Conservation (phyloP, 2,888 invertebrate species). For the Steinernema hermaphroditum region DNA sequence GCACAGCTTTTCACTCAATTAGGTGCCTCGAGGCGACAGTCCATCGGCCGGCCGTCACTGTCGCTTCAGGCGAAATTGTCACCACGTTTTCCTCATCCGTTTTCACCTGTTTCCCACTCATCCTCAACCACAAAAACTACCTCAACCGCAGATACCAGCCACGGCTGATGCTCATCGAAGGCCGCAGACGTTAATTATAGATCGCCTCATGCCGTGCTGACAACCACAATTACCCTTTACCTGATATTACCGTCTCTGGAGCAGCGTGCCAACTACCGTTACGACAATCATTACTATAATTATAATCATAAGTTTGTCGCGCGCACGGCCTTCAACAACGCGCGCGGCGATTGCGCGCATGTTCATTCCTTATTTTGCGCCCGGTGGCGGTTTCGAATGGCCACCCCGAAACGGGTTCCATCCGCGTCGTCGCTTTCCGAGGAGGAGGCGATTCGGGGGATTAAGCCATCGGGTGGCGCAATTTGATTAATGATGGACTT, state of each 20-base stretch:
- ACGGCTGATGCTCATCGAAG: slow-evolving; percentile 1
- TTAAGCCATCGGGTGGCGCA: slow-evolving; percentile 26
- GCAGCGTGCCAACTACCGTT: slow-evolving; percentile 24
- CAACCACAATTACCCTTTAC: slow-evolving; percentile 31
- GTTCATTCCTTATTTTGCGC: slow-evolving; percentile 26
- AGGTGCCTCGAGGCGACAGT: slow-evolving; percentile 28
- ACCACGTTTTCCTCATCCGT: not conserved
- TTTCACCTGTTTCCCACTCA: not conserved
- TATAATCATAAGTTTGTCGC: slow-evolving; percentile 29
- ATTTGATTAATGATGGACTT: slow-evolving; percentile 29
- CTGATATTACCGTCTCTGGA: slow-evolving; percentile 14
- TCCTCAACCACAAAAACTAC: not conserved
- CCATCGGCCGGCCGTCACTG: not conserved
- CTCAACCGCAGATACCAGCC: not conserved
- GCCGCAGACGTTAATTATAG: slow-evolving; percentile 30
- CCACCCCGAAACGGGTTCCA: slow-evolving; percentile 27
- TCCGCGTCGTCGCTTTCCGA: slow-evolving; percentile 25
- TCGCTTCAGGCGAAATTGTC: not conserved
- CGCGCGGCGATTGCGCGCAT: slow-evolving; percentile 10
- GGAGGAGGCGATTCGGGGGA: slow-evolving; percentile 16
- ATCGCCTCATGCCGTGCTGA: slow-evolving; percentile 21
- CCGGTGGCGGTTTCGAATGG: slow-evolving; percentile 21
- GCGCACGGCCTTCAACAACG: not conserved
- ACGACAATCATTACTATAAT: slow-evolving; percentile 28
- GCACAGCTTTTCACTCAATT: slow-evolving; percentile 25